Percentiles rank a stretch among this genome's conserved stretches.
Evolutionary conservation across 1,140 invertebrate genomes (phyloP).

Genomic region (Papilio dardanus): DNA sequence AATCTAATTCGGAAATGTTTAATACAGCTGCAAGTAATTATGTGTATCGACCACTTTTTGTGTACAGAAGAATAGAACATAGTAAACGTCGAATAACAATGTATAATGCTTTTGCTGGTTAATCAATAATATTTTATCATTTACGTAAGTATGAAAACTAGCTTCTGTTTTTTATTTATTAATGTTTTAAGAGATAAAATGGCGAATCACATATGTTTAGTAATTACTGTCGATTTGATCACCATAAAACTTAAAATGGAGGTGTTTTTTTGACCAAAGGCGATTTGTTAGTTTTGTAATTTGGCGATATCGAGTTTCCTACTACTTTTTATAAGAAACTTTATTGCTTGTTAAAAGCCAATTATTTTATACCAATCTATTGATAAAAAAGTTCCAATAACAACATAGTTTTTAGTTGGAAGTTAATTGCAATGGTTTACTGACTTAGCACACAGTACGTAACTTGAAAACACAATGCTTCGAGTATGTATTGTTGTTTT

Average conservation of each 20-base stretch:
- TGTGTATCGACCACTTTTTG: constrained; percentile 64
- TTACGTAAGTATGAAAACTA: background rate
- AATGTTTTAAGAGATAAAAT: too few relatives aligned
- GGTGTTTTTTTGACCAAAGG: background rate
- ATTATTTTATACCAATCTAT: background rate
- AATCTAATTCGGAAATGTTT: constrained; percentile 41
- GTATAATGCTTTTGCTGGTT: constrained; percentile 74
- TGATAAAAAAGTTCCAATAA: background rate
- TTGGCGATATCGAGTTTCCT: background rate
- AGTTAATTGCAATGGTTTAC: background rate
- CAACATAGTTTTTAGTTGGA: background rate
- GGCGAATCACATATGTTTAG: too few relatives aligned
- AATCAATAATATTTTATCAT: constrained; percentile 27
- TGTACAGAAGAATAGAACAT: constrained; percentile 68
- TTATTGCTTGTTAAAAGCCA: constrained; percentile 21
- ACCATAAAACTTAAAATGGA: background rate
- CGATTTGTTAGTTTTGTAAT: background rate
- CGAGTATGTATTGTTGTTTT: constrained; percentile 13
- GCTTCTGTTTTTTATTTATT: too few relatives aligned
- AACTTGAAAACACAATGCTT: constrained; percentile 12
- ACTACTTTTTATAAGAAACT: background rate
- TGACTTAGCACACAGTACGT: background rate
- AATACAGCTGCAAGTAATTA: constrained; percentile 58
- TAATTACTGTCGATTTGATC: background rate
- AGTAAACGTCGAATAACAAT: constrained; percentile 69